Evolutionary conservation across 2,113 vertebrate genomes (phyloP), one percentile per base, ranked within the genome.

Genomic region (Mesitornis unicolor): DNA sequence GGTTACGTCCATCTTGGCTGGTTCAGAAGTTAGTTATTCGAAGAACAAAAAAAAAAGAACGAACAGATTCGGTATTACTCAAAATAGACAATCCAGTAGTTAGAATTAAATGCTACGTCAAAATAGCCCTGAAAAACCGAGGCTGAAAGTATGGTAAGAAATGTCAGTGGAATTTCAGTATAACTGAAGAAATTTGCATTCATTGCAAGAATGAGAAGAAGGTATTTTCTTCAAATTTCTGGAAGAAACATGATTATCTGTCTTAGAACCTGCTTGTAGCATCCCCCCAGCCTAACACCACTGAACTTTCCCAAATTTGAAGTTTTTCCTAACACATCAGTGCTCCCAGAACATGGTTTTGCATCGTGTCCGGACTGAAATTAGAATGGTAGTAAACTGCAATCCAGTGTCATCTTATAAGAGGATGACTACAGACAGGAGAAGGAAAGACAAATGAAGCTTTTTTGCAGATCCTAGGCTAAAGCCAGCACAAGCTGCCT

Each of bases 91-190:
- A 63, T 45, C 74, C 57, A 53, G 60, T 54, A 65, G 36, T 67
- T 48, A 36, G n/a, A 84, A 83, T 74, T 56, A 61, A 87, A 69
- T 10, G 38, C 22, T 86, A n/a, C 60, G 51, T 40, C 73, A 78
- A 93, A 93, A 92, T 9, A 80, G 56, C 71, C 83, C 45, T 80
- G 70, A 86, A 91, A 96, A 95, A 76, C 1, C 86, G 47, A 93
- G 5, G 9, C 2, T 88, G 43, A 89, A 90, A 87, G 31, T 47
- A 86, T 11, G 33, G 76, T 33, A 80, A 40, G 48, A 90, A 87
- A 88, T n/a, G 35, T 51, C 51, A 54, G 35, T 29, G 29, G 43
- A 65, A 93, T 79, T 95, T 85, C 82, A 77, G 82, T 73, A 68
- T 47, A 67, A 90, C 70, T 90, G 67, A 94, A 93, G 53, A 83